A percentile compares a stretch with the other conserved stretches of the same genome.
Conservation (phyloP, 2,888 invertebrate species). For the Synanthedon tipuliformis region DNA sequence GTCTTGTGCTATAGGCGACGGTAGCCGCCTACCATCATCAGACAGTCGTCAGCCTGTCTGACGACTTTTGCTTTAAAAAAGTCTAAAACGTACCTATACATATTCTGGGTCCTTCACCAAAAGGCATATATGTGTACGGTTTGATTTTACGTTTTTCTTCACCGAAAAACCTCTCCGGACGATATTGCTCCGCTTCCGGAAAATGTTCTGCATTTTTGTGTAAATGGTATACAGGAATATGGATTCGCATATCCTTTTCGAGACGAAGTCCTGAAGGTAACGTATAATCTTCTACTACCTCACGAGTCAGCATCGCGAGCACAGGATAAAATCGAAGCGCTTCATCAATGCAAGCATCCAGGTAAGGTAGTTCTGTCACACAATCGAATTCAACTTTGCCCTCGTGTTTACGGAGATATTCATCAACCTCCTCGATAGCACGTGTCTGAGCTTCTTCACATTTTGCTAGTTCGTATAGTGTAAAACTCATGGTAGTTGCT, state of each 20-base stretch:
- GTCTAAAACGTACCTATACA: slow-evolving; percentile 37
- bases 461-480: slow-evolving; percentile 34
- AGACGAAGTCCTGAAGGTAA: slow-evolving; percentile 31
- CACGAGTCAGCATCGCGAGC: slow-evolving; percentile 29
- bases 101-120: slow-evolving; percentile 45
- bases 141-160: slow-evolving; percentile 27
- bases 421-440: slow-evolving; percentile 27
- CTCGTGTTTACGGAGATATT: slow-evolving; percentile 18
- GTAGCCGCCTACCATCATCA: too few relatives aligned
- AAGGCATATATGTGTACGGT: slow-evolving; percentile 42
- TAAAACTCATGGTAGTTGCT: slow-evolving; percentile 22
- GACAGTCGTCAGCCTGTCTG: too few relatives aligned
- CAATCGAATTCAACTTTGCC: slow-evolving; percentile 27
- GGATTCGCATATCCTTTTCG: slow-evolving; percentile 35
- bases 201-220: slow-evolving; percentile 36
- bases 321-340: slow-evolving; percentile 41
- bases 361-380: slow-evolving; percentile 24
- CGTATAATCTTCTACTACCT: slow-evolving; percentile 35
- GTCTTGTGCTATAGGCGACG: too few relatives aligned
- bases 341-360: slow-evolving; percentile 34
- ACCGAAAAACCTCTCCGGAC: slow-evolving; percentile 38
- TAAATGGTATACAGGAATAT: slow-evolving; percentile 37
- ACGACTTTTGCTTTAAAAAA: too few relatives aligned
- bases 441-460: slow-evolving; percentile 19
- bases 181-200: slow-evolving; percentile 34